Percentiles rank a stretch among this genome's conserved stretches.
phyloP scores from a whole-genome alignment of 1,140 invertebrate species.

The Solenopsis invicta region DNA sequence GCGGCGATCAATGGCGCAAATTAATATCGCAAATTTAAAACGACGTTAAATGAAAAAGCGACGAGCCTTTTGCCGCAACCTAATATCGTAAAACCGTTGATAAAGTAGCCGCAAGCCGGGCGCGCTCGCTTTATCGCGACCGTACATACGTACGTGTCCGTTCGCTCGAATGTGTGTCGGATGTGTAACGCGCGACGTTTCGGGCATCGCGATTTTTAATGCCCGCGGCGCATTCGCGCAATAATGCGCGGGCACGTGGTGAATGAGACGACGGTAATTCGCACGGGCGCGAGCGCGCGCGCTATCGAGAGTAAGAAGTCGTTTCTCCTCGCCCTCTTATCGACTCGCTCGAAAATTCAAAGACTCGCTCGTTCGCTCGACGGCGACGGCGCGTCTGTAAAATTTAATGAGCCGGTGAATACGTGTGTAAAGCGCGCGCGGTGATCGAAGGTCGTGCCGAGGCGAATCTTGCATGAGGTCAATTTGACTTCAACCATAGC shows the following conservation, averaged over 20 bases:
- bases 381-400: constrained; percentile 40
- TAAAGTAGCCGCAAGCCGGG: constrained; percentile 54
- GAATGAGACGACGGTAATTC: constrained; percentile 16
- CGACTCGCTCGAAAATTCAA: constrained; percentile 43
- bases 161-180: constrained; percentile 23
- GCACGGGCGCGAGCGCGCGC: too few relatives aligned
- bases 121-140: constrained; percentile 36
- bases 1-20: constrained; percentile 47
- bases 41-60: constrained; percentile 60
- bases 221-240: background rate
- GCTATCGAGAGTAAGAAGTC: constrained; percentile 17
- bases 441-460: constrained; percentile 35
- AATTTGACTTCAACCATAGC: constrained; percentile 18
- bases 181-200: constrained; percentile 32
- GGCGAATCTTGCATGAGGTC: constrained; percentile 22
- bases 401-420: constrained; percentile 49
- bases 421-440: background rate
- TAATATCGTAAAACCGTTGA: constrained; percentile 60
- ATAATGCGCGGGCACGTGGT: constrained; percentile 24
- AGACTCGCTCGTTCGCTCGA: constrained; percentile 16
- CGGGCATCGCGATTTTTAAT: constrained; percentile 35
- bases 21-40: constrained; percentile 60
- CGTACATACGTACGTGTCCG: constrained; percentile 27
- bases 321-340: constrained; percentile 17
- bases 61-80: constrained; percentile 54